Evolutionary conservation across 2,888 invertebrate species (phyloP), one percentile per base, ranked within the genome.

Genomic region (Thereva unica): DNA sequence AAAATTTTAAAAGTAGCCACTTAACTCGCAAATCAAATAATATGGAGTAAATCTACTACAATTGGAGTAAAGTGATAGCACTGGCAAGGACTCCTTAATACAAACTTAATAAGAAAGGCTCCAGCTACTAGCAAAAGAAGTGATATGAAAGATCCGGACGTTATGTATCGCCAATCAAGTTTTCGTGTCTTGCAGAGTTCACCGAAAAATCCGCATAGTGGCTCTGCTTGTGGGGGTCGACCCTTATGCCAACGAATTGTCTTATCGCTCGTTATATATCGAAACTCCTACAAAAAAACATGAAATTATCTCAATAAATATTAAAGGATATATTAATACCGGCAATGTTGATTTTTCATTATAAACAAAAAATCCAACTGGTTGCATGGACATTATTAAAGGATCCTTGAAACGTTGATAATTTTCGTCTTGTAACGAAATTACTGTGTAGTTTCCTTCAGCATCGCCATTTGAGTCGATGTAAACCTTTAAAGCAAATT

Each of bases 381-480:
- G 90, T 73, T 88, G 87, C 81, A 91, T 89, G 67, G 87, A 87
- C 87, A 89, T 88, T 12, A 86, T 84, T 0, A 85, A 81, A 0
- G 84, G 80, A 0, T 83, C 84, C 71, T 81, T 82, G 1, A 76
- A 77, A 2, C 66, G 73, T 5, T 71, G 69, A 7, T 83, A 80
- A 4, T 80, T 76, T 73, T 90, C 88, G 53, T 86, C 86, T 69
- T 90, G 83, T 57, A 93, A 81, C 0, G 92, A 89, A 35, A 95
- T 88, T 1, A 95, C 90, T 0, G 94, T 92, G 80, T 91, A 95
- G 81, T 95, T 95, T 0, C 94, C 95, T 76, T 95, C 93, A 0
- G 95, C 94, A 75, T 96, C 94, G 0, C 95, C 95, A 71, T 91
- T 89, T 3, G 85, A 86, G 77, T 96, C 94, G 75, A 96, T 93